These are phyloP conservation scores for Melinopterus prodromus DNA, from an alignment of 2,888 invertebrate species.

Conservation along the genomic window DNA sequence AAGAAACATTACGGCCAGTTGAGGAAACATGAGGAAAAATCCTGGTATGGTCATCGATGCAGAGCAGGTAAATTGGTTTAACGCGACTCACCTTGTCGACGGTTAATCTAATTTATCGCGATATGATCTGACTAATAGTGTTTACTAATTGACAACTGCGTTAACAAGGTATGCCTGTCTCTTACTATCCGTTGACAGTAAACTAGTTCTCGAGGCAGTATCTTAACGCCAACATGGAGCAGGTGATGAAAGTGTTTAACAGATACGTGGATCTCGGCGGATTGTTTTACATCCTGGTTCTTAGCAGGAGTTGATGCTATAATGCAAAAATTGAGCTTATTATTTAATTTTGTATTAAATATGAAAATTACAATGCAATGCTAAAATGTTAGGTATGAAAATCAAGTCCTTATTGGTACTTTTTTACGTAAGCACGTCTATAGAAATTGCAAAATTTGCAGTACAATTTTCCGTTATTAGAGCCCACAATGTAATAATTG, in stretches of 20 bases:
- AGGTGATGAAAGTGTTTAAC: neutral
- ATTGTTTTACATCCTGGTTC: neutral
- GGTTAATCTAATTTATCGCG: slow-evolving; percentile 44
- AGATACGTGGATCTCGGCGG: neutral
- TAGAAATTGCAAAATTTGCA: too few relatives aligned
- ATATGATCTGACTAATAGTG: slow-evolving; percentile 40
- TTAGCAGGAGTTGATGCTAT: neutral
- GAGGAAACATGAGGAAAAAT: neutral
- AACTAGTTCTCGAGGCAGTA: slow-evolving; percentile 32
- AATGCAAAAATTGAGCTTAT: neutral
- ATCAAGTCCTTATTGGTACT: too few relatives aligned
- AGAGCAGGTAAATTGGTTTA: neutral
- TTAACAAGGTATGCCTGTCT: slow-evolving; percentile 34
- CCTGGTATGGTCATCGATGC: neutral
- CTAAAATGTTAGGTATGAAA: too few relatives aligned
- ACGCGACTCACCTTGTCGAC: slow-evolving; percentile 6
- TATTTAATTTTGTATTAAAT: too few relatives aligned
- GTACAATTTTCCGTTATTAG: too few relatives aligned
- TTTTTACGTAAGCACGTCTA: too few relatives aligned
- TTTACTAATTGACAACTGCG: slow-evolving; percentile 44
- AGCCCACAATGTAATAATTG: too few relatives aligned
- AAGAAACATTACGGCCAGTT: neutral
- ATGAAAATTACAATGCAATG: too few relatives aligned
- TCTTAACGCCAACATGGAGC: neutral
- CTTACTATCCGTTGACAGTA: slow-evolving; percentile 27